Percentiles rank a stretch among this genome's conserved stretches.
Evolutionary conservation across 2,888 invertebrate species (phyloP).

Genomic region (Aporophyla nigra): DNA sequence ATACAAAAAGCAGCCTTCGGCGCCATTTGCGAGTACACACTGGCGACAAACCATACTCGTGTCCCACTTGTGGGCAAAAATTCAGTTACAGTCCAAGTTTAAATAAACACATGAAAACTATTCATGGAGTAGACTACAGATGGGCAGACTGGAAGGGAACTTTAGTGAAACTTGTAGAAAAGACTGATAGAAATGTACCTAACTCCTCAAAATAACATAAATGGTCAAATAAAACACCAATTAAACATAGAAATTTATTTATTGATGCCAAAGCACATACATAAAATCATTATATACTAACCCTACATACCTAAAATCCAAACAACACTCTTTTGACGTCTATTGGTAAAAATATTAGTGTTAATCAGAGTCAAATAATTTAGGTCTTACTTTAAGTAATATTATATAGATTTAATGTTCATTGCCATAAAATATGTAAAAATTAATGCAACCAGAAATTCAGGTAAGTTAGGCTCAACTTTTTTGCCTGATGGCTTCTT

Average conservation of each 20-base stretch:
- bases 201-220: constrained; percentile 29
- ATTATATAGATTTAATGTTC: constrained; percentile 50
- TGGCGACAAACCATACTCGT: constrained; percentile 84
- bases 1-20: constrained; percentile 81
- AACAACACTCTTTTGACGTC: constrained; percentile 57
- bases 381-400: constrained; percentile 55
- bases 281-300: constrained; percentile 56
- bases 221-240: constrained; percentile 55
- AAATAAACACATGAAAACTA: constrained; percentile 86
- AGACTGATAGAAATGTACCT: constrained; percentile 41
- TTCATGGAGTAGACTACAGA: constrained; percentile 84
- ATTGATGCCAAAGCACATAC: constrained; percentile 68
- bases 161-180: constrained; percentile 61
- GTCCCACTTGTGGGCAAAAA: constrained; percentile 82
- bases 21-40: constrained; percentile 85
- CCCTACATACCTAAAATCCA: constrained; percentile 55
- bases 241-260: constrained; percentile 66
- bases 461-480: constrained; percentile 10
- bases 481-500: neutral
- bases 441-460: constrained; percentile 21
- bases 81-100: constrained; percentile 86
- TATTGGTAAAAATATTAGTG: constrained; percentile 62
- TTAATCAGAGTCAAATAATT: constrained; percentile 61
- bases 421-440: constrained; percentile 47
- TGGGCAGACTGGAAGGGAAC: constrained; percentile 79